Evolutionary conservation across 1,140 invertebrate genomes (phyloP).

Genomic region (Lordiphosa stackelbergi): DNA sequence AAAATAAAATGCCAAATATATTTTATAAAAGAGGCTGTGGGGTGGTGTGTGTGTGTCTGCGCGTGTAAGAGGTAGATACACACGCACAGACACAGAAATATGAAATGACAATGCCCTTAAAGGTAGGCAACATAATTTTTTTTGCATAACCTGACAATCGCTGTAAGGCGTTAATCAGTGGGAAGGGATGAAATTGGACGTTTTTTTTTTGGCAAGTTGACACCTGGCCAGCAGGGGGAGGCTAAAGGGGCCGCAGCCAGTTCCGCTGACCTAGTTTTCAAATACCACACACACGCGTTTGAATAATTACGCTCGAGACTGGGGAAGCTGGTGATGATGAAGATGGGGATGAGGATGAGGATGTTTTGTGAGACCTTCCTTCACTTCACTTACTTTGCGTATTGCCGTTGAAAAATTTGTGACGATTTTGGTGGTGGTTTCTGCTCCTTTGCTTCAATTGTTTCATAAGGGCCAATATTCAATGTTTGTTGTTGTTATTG

Average conservation of each 20-base stretch:
- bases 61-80: conserved; percentile 35
- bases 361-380: too few relatives aligned
- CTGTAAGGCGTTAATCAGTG: conserved; percentile 30
- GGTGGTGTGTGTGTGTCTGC: conserved; percentile 21
- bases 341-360: too few relatives aligned
- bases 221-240: too few relatives aligned
- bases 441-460: conserved; percentile 60
- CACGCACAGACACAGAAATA: conserved; percentile 21
- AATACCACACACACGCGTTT: conserved; percentile 27
- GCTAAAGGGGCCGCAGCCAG: background rate
- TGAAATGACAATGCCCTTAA: conserved; percentile 42
- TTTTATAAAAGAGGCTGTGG: conserved; percentile 20
- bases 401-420: conserved; percentile 66
- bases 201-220: too few relatives aligned
- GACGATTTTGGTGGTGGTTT: conserved; percentile 53
- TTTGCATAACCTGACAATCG: background rate
- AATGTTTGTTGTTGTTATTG: conserved; percentile 40
- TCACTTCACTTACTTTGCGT: conserved; percentile 67
- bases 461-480: conserved; percentile 63
- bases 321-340: conserved; percentile 9
- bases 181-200: background rate
- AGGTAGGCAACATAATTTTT: conserved; percentile 35
- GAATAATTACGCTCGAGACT: conserved; percentile 61
- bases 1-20: conserved; percentile 24
- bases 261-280: conserved; percentile 60